phyloP scores from a whole-genome alignment of 2,888 invertebrate species.

The Esperia sulphurella region DNA sequence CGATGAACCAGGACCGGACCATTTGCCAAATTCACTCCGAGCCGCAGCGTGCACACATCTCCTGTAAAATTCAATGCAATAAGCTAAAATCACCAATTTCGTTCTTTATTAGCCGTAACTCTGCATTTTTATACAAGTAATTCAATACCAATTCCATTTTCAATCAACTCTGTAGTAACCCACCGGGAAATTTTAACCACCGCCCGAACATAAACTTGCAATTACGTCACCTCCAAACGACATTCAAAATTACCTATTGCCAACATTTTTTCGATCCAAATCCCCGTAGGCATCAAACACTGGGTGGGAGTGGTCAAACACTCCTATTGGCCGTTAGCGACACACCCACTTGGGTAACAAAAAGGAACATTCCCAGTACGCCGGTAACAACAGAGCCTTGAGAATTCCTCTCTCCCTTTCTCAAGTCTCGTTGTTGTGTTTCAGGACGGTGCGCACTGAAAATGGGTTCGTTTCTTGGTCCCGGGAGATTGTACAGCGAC shows the following conservation, averaged over 20 bases:
- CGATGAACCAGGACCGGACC: too few relatives aligned
- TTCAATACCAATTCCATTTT: conserved; percentile 26
- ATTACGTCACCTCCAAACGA: conserved; percentile 68
- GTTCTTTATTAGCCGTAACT: not conserved
- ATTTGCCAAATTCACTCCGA: too few relatives aligned
- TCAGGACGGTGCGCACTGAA: conserved; percentile 70
- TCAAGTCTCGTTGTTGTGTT: conserved; percentile 49
- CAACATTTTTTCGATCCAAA: conserved; percentile 66
- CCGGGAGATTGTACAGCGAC: conserved; percentile 45
- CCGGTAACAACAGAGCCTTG: conserved; percentile 57
- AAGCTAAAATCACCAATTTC: not conserved
- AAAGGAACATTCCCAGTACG: conserved; percentile 60
- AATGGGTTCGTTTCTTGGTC: conserved; percentile 52
- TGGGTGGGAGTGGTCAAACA: conserved; percentile 66
- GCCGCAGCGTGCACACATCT: too few relatives aligned
- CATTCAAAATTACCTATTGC: conserved; percentile 72
- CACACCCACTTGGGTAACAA: conserved; percentile 62
- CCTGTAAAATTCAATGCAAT: too few relatives aligned
- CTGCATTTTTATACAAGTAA: conserved; percentile 2
- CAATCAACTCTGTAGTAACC: conserved; percentile 27
- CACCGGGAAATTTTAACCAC: conserved; percentile 19
- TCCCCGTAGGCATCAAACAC: conserved; percentile 77
- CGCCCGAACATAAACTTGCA: conserved; percentile 56
- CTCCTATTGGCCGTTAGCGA: conserved; percentile 60
- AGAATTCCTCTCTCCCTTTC: conserved; percentile 76